These are phyloP conservation scores for Urocolius indicus DNA, from an alignment of 2,113 vertebrate species.

Conservation along the genomic window DNA sequence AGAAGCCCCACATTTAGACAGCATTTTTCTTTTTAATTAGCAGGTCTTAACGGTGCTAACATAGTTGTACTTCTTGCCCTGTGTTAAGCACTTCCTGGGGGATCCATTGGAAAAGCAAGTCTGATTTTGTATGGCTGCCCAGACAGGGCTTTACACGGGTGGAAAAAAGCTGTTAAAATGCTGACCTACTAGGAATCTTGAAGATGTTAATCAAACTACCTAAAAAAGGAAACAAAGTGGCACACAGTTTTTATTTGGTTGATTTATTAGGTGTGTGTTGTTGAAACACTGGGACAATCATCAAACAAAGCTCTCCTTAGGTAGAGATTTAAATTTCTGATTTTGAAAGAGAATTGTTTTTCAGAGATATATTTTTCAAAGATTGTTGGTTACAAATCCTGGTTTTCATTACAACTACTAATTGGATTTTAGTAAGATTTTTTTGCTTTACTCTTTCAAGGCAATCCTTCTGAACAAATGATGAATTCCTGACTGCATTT, in stretches of 20 bases:
- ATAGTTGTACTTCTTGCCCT: background rate
- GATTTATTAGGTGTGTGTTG: background rate
- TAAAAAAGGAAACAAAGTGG: background rate
- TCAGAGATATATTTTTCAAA: background rate
- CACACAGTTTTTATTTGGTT: background rate
- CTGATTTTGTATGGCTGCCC: background rate
- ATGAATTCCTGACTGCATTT: background rate
- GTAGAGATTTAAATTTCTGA: background rate
- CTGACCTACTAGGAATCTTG: background rate
- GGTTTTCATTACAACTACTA: background rate
- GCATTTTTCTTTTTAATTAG: background rate
- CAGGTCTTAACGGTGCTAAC: background rate
- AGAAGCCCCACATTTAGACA: background rate
- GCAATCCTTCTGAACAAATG: background rate
- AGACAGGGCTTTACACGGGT: background rate
- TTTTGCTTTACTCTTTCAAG: background rate
- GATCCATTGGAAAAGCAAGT: background rate
- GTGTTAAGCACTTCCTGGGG: background rate
- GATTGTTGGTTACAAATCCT: background rate
- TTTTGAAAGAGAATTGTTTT: background rate
- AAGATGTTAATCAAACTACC: background rate
- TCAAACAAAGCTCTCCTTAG: background rate
- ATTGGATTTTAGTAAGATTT: background rate
- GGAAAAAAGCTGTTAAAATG: background rate
- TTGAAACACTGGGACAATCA: background rate